These are phyloP conservation scores for Grapholita molesta DNA, from an alignment of 1,140 invertebrate species.

Conservation along the genomic window DNA sequence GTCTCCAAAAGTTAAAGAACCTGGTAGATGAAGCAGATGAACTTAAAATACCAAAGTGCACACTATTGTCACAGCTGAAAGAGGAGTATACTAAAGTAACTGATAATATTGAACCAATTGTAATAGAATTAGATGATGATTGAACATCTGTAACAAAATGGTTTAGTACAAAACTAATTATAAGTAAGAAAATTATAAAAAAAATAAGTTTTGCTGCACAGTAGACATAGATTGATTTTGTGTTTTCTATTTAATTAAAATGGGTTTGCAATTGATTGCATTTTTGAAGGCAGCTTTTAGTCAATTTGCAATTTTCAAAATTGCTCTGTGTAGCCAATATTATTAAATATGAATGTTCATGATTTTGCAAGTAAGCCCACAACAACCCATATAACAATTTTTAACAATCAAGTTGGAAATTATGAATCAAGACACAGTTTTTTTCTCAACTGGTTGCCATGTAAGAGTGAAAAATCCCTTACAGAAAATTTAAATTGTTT, in stretches of 20 bases:
- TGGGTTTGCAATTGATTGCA: neutral
- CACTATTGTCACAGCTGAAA: constrained; percentile 60
- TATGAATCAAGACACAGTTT: too few species aligned
- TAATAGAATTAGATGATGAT: constrained; percentile 74
- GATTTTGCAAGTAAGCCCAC: neutral
- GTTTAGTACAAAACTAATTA: constrained; percentile 39
- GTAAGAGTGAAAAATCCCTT: too few species aligned
- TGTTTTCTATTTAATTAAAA: neutral
- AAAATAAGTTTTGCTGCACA: constrained; percentile 5
- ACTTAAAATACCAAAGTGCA: constrained; percentile 75
- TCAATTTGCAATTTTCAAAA: neutral
- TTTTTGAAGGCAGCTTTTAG: neutral
- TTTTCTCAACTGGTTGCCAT: too few species aligned
- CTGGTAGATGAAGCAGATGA: constrained; percentile 71
- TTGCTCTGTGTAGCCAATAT: neutral
- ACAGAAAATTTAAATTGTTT: too few species aligned
- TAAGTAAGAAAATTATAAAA: neutral
- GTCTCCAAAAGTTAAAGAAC: constrained; percentile 81
- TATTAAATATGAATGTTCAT: neutral
- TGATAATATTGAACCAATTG: constrained; percentile 67
- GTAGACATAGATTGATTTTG: neutral
- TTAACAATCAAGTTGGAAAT: too few species aligned
- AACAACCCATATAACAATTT: too few species aligned
- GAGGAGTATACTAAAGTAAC: constrained; percentile 64
- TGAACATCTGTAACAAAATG: constrained; percentile 32